Evolutionary conservation across 1,140 invertebrate species (phyloP).

Genomic region (Thalassaphorura encarpata): DNA sequence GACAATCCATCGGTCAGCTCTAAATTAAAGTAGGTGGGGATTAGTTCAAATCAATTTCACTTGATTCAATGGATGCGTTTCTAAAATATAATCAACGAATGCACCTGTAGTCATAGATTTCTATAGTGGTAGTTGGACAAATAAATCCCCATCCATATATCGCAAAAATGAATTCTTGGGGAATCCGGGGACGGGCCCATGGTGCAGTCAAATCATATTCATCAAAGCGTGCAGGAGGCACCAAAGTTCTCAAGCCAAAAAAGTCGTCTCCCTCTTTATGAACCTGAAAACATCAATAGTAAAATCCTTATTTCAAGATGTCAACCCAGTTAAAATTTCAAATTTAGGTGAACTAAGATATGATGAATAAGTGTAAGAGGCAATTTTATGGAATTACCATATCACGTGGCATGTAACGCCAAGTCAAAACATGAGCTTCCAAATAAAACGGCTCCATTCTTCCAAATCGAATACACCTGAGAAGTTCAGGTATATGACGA

Average conservation of each 20-base stretch:
- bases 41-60: no score
- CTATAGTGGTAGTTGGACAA: conserved; percentile 62
- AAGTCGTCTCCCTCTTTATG: no score
- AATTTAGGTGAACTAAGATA: no score
- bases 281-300: neutral
- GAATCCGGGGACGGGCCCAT: conserved; percentile 51
- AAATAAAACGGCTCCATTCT: conserved; percentile 54
- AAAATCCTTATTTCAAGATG: no score
- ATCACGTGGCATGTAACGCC: conserved; percentile 12
- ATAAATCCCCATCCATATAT: conserved; percentile 60
- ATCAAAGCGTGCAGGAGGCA: conserved; percentile 21
- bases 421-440: conserved; percentile 33
- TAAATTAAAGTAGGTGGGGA: no score
- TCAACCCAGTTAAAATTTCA: no score
- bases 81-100: no score
- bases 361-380: no score
- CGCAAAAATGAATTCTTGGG: conserved; percentile 58
- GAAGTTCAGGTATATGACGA: conserved; percentile 45
- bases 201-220: conserved; percentile 48
- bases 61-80: no score
- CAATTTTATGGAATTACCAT: no score
- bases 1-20: conserved; percentile 46
- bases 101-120: no score
- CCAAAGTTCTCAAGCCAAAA: conserved; percentile 11
- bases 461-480: conserved; percentile 55